phyloP scores from a whole-genome alignment of 2,797 vertebrate genomes.

The Anguilla pacifica region DNA sequence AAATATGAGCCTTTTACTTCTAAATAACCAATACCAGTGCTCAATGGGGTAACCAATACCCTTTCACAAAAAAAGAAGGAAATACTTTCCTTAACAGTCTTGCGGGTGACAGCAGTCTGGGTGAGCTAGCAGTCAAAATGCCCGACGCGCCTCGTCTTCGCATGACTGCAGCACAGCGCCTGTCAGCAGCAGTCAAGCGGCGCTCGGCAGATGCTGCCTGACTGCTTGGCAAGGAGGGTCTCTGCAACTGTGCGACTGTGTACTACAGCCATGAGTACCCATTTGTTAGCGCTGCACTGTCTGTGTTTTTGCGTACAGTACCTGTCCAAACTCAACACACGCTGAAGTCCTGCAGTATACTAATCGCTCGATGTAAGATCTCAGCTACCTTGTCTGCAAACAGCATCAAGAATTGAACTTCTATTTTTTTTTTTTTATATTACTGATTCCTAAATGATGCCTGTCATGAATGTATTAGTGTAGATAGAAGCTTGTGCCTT shows the following conservation, averaged over 20 bases:
- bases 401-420: neutral
- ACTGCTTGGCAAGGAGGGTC: constrained; percentile 52
- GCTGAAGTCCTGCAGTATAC: neutral
- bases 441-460: neutral
- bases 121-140: neutral
- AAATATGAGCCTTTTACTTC: neutral
- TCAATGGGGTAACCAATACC: neutral
- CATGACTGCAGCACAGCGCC: constrained; percentile 72
- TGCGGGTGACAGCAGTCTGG: neutral
- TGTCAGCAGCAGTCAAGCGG: constrained; percentile 67
- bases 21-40: neutral
- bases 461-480: neutral
- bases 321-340: neutral
- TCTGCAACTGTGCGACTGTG: neutral
- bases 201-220: constrained; percentile 65
- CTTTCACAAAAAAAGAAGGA: neutral
- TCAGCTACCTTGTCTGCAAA: neutral
- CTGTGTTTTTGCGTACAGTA: neutral
- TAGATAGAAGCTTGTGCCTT: constrained; percentile 1
- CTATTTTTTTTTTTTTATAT: constrained; percentile 3
- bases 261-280: neutral
- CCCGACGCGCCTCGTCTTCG: constrained; percentile 44
- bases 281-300: neutral
- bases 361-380: neutral
- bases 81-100: neutral